Percentiles rank a stretch among this genome's conserved stretches.
phyloP scores from a whole-genome alignment of 2,797 vertebrate species.

The Micropoecilia bifurca region DNA sequence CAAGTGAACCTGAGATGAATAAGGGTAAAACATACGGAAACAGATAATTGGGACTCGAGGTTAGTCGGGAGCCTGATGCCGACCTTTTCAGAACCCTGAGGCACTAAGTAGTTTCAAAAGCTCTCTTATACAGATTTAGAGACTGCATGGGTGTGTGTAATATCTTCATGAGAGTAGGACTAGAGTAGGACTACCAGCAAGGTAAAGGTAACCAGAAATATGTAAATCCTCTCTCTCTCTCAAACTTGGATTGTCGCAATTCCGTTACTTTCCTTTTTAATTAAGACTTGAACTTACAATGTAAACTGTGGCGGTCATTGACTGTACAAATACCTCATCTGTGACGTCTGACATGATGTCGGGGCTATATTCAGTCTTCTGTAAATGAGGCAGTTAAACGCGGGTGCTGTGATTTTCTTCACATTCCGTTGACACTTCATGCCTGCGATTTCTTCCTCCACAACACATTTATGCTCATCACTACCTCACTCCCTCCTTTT shows the following conservation, averaged over 20 bases:
- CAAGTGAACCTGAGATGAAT: neutral
- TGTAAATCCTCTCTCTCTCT: conserved; percentile 38
- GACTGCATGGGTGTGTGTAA: neutral
- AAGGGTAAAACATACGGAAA: neutral
- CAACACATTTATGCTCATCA: conserved; percentile 73
- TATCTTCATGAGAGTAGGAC: conserved; percentile 37
- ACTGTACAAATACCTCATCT: conserved; percentile 29
- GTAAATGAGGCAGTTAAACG: conserved; percentile 71
- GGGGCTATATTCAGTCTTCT: conserved; percentile 50
- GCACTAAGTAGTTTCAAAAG: neutral
- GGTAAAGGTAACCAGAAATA: conserved; percentile 12
- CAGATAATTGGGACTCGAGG: neutral
- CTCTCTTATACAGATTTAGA: conserved; percentile 51
- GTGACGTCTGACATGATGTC: conserved; percentile 49
- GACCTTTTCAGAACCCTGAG: neutral
- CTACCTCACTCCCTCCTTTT: conserved; percentile 63
- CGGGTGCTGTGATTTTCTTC: conserved; percentile 69
- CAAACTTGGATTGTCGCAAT: conserved; percentile 19
- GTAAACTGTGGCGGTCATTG: conserved; percentile 14
- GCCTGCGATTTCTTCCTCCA: conserved; percentile 73
- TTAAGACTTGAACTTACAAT: conserved; percentile 27
- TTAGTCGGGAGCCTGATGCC: neutral
- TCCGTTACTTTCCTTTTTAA: conserved; percentile 19
- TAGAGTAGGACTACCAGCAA: conserved; percentile 46
- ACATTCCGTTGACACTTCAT: conserved; percentile 77